phyloP scores from a whole-genome alignment of 2,888 invertebrate species.

The Acheta domesticus region DNA sequence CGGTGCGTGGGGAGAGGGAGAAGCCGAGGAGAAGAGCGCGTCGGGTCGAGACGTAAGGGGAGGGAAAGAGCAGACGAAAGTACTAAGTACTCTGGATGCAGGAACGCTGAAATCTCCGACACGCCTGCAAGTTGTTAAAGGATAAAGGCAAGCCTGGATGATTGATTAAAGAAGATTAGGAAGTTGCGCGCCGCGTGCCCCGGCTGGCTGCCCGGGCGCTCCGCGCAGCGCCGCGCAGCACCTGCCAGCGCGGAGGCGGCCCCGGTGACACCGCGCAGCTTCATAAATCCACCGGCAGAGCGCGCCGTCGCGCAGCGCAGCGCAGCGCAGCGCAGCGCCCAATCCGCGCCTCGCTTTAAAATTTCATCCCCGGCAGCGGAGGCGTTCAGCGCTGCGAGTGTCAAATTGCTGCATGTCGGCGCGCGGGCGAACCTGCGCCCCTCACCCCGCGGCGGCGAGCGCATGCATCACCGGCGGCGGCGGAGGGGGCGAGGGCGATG shows the following conservation, averaged over 20 bases:
- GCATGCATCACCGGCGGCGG: neutral
- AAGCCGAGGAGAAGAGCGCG: neutral
- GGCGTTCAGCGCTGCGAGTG: neutral
- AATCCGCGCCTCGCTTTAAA: neutral
- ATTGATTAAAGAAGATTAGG: conserved; percentile 1
- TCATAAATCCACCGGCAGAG: neutral
- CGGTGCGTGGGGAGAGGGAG: neutral
- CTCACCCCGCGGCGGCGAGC: neutral
- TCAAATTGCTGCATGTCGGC: neutral
- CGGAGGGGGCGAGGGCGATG: neutral
- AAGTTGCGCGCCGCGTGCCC: neutral
- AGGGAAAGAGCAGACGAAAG: neutral
- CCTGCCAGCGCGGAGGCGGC: neutral
- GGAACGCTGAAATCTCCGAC: conserved; percentile 18
- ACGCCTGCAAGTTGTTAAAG: conserved; percentile 8
- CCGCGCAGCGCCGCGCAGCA: no score
- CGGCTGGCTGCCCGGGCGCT: no score
- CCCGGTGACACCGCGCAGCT: neutral
- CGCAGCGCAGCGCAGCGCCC: neutral
- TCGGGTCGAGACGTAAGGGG: neutral
- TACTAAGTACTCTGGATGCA: neutral
- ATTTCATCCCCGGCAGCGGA: neutral
- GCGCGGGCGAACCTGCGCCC: neutral
- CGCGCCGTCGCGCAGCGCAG: neutral
- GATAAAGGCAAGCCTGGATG: neutral